Percentiles rank a stretch among this genome's conserved stretches.
These are phyloP conservation scores for Cecidostiba fungosa DNA, from an alignment of 2,888 invertebrate species.

Conservation along the genomic window DNA sequence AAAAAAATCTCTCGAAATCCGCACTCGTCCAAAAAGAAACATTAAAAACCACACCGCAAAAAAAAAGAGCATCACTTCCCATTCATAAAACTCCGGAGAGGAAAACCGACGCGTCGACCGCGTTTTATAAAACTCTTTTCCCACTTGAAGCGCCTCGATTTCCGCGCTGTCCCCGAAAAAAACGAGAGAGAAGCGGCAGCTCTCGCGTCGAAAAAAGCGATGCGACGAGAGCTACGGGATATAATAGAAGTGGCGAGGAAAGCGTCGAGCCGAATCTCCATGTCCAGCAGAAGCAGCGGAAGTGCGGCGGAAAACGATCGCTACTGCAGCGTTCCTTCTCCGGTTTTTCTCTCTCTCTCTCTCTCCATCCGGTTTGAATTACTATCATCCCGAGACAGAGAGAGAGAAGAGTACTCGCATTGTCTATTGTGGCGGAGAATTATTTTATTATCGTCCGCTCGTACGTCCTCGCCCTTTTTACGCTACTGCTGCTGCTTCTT, in stretches of 20 bases:
- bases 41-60: background rate
- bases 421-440: slow-evolving; percentile 79
- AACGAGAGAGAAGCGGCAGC: background rate
- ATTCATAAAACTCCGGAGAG: slow-evolving; percentile 43
- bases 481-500: slow-evolving; percentile 60
- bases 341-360: slow-evolving; percentile 62
- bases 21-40: slow-evolving; percentile 6
- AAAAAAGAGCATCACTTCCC: too few species aligned
- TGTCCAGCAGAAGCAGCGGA: slow-evolving; percentile 56
- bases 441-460: slow-evolving; percentile 78
- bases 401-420: slow-evolving; percentile 68
- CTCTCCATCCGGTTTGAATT: slow-evolving; percentile 77
- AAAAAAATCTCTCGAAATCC: background rate
- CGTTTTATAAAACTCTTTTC: background rate
- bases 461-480: slow-evolving; percentile 68
- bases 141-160: background rate
- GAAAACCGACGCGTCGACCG: background rate
- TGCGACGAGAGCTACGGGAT: background rate
- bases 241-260: slow-evolving; percentile 26
- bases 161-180: background rate
- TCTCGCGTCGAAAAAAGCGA: background rate
- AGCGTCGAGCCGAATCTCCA: slow-evolving; percentile 16
- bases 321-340: slow-evolving; percentile 34
- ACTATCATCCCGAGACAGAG: slow-evolving; percentile 74
- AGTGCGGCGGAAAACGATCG: slow-evolving; percentile 75